A percentile compares a stretch with the other conserved stretches of the same genome.
Conservation (phyloP, 2,888 invertebrate species). For the Diaprepes abbreviatus region DNA sequence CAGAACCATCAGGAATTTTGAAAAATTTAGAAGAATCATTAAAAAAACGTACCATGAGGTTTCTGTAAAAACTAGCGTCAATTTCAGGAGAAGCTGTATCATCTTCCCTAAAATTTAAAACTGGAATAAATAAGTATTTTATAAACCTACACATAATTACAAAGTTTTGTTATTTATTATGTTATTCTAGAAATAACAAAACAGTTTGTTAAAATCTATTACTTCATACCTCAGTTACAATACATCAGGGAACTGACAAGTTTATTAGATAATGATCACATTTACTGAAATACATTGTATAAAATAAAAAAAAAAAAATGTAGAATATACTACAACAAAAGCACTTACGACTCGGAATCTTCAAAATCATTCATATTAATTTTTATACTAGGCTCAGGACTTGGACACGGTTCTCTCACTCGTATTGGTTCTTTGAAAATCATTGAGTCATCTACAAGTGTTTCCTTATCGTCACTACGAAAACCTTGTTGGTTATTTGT, state of each 20-base stretch:
- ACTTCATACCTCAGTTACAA: too few species aligned
- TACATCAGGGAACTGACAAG: too few species aligned
- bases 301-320: too few species aligned
- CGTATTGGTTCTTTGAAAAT: conserved; percentile 61
- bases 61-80: conserved; percentile 81
- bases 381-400: conserved; percentile 70
- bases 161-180: too few species aligned
- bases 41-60: conserved; percentile 77
- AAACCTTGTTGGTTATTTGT: background rate
- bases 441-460: conserved; percentile 59
- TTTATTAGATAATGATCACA: too few species aligned
- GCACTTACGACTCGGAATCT: conserved; percentile 61
- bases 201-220: too few species aligned
- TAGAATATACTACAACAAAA: conserved; percentile 20
- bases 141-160: too few species aligned
- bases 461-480: conserved; percentile 44
- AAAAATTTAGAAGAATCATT: too few species aligned
- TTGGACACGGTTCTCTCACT: conserved; percentile 64
- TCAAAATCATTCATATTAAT: conserved; percentile 70
- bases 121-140: background rate
- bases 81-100: conserved; percentile 69
- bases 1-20: too few species aligned
- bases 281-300: too few species aligned
- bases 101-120: conserved; percentile 69
- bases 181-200: too few species aligned